These are phyloP conservation scores for Caenorhabditis auriculariae DNA, from an alignment of 2,888 invertebrate genomes.

Conservation along the genomic window DNA sequence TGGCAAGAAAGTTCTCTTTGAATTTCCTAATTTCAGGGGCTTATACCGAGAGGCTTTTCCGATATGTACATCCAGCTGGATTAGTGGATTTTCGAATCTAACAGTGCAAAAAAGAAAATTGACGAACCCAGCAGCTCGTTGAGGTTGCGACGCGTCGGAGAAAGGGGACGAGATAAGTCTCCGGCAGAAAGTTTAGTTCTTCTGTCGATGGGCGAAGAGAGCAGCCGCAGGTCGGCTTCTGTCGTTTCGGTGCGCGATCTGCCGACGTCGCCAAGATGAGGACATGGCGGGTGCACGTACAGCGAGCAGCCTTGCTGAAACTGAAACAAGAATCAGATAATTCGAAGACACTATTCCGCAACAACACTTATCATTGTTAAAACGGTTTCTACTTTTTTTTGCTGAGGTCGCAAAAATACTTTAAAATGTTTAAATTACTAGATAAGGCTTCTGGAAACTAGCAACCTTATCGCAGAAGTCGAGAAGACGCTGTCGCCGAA, in stretches of 20 bases:
- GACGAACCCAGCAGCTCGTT: constrained; percentile 22
- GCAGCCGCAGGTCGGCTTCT: no score
- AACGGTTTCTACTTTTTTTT: neutral
- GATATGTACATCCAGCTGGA: no score
- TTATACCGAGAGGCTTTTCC: no score
- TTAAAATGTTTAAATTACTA: constrained; percentile 1
- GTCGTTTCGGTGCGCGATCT: constrained; percentile 45
- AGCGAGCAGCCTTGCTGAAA: neutral
- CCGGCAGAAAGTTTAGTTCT: constrained; percentile 19
- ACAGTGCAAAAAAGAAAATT: no score
- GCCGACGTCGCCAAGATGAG: constrained; percentile 42
- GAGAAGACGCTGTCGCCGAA: constrained; percentile 17
- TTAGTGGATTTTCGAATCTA: no score
- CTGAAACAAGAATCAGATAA: neutral
- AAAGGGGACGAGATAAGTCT: constrained; percentile 30
- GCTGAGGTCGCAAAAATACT: neutral
- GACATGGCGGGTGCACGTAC: constrained; percentile 13
- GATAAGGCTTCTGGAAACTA: neutral
- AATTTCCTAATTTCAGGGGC: no score
- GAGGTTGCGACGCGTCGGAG: constrained; percentile 23
- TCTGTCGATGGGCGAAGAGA: no score
- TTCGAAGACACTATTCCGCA: no score
- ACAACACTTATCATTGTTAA: neutral
- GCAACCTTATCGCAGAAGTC: constrained; percentile 11
- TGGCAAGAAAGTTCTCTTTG: no score